phyloP scores from a whole-genome alignment of 2,888 invertebrate genomes.

The Sesia bembeciformis region DNA sequence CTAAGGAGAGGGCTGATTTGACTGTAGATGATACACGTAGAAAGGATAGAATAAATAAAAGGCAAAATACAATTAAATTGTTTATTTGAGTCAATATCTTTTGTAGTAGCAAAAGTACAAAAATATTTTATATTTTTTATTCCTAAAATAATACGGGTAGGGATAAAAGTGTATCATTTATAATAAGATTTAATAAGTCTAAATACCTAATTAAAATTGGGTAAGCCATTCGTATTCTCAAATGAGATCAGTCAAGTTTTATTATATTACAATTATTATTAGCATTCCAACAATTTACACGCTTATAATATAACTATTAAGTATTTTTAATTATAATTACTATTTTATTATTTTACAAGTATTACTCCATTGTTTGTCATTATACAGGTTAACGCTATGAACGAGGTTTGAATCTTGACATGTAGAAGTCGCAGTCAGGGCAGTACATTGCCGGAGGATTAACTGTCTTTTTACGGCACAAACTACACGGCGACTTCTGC shows the following conservation, averaged over 20 bases:
- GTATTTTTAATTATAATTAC: not conserved
- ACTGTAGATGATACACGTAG: no score
- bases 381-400: slow-evolving; percentile 38
- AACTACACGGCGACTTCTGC: slow-evolving; percentile 83
- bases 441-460: slow-evolving; percentile 87
- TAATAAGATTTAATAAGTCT: not conserved
- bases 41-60: not conserved
- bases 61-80: not conserved
- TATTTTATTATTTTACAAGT: not conserved
- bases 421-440: slow-evolving; percentile 93
- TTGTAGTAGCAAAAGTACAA: not conserved
- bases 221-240: slow-evolving; percentile 28
- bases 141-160: not conserved
- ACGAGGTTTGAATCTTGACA: slow-evolving; percentile 86
- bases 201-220: not conserved
- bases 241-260: slow-evolving; percentile 50
- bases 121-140: not conserved
- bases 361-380: not conserved
- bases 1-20: no score
- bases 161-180: not conserved
- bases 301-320: not conserved
- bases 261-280: slow-evolving; percentile 3
- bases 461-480: slow-evolving; percentile 90
- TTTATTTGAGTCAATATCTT: not conserved
- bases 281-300: not conserved